Evolutionary conservation across 2,888 invertebrate species (phyloP).

Genomic region (Cremastinae sp.): DNA sequence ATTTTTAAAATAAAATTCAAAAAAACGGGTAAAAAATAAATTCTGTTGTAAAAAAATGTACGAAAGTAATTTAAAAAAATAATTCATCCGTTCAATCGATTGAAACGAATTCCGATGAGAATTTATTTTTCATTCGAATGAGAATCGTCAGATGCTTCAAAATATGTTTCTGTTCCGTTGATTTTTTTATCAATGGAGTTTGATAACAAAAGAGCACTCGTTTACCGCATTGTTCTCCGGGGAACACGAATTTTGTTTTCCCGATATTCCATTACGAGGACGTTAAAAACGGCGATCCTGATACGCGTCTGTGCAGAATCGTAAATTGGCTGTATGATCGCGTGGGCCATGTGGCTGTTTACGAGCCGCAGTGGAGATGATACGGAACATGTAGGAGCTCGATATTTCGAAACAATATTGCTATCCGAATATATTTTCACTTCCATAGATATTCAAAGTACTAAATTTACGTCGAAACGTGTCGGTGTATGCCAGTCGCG

Average conservation of each 20-base stretch:
- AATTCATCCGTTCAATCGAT: no score
- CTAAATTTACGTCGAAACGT: conserved; percentile 20
- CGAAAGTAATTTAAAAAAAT: no score
- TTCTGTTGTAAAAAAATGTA: no score
- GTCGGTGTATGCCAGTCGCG: conserved; percentile 23
- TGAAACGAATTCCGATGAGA: neutral
- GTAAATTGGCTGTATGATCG: conserved; percentile 51
- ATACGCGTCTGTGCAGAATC: neutral
- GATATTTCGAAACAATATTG: conserved; percentile 53
- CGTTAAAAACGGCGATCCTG: conserved; percentile 3
- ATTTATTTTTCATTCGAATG: conserved; percentile 7
- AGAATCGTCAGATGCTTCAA: neutral
- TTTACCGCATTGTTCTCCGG: conserved; percentile 44
- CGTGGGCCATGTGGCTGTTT: conserved; percentile 66
- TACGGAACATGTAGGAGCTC: conserved; percentile 60
- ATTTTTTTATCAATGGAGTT: neutral
- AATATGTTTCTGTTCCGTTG: neutral
- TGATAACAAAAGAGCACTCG: conserved; percentile 26
- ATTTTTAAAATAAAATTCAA: no score
- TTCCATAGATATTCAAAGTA: neutral
- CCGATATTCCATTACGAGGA: conserved; percentile 44
- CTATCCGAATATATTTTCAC: conserved; percentile 23
- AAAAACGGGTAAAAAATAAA: no score
- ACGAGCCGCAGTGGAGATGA: conserved; percentile 63
- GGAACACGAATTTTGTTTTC: conserved; percentile 40